Conservation (phyloP, 37 sponge, comb jelly and placozoan species). For the Hormiphora californensis region DNA sequence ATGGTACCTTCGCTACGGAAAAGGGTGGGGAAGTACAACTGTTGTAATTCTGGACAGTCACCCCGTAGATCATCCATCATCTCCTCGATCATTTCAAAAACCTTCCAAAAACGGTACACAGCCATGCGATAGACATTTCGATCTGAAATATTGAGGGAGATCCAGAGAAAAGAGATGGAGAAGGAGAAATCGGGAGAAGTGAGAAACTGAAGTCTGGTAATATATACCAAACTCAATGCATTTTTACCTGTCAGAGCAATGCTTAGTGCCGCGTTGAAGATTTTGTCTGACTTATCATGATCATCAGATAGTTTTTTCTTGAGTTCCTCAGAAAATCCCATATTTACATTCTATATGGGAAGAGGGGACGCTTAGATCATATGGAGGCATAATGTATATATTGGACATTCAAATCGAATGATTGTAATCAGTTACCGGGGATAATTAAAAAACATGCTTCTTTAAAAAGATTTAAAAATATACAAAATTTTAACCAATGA, state of each 20-base stretch:
- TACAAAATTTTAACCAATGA: no score
- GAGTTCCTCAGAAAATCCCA: constrained; percentile 25
- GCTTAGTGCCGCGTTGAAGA: constrained; percentile 5
- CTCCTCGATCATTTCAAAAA: constrained; percentile 1
- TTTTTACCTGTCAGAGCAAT: constrained; percentile 28
- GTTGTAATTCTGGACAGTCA: neutral
- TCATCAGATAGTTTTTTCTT: neutral
- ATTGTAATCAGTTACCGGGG: no score
- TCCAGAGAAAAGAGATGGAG: neutral
- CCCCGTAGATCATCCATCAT: neutral
- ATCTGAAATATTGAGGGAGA: neutral
- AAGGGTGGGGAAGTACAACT: neutral
- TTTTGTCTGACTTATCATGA: constrained; percentile 26
- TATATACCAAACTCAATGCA: no score
- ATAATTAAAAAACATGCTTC: no score
- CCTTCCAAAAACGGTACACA: constrained; percentile 26
- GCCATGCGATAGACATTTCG: constrained; percentile 18
- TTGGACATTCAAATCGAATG: no score
- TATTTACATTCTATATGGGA: no score
- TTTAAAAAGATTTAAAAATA: no score
- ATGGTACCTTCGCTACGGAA: no score
- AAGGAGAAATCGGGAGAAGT: neutral
- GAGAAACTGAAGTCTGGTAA: neutral
- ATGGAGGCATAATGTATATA: no score
- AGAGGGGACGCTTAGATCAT: no score